These are phyloP conservation scores for Eupithecia abbreviata DNA, from an alignment of 2,888 invertebrate species.

Conservation along the genomic window DNA sequence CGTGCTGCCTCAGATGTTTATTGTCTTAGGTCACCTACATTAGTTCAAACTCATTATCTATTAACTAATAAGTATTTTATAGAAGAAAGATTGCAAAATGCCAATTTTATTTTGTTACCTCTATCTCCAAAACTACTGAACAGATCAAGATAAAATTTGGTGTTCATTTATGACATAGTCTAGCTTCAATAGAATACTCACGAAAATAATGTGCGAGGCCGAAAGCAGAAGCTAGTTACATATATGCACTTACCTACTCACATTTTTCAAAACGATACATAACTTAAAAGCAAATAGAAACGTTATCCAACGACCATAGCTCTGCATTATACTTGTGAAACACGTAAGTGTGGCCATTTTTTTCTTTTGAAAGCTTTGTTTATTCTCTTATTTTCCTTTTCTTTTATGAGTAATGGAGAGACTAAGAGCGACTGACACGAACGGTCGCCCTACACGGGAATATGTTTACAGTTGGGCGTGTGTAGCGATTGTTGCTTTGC, in stretches of 20 bases:
- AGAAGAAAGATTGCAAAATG: too few species aligned
- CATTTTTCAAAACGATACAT: constrained; percentile 50
- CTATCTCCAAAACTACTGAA: too few species aligned
- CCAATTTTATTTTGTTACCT: too few species aligned
- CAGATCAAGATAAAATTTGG: too few species aligned
- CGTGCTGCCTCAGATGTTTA: constrained; percentile 19
- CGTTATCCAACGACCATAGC: constrained; percentile 73
- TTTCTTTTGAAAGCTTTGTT: constrained; percentile 73
- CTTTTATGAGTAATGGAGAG: constrained; percentile 74
- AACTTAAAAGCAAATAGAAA: constrained; percentile 73
- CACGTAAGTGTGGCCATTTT: constrained; percentile 77
- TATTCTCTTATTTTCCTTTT: constrained; percentile 71
- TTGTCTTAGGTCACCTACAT: constrained; percentile 53
- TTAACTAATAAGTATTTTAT: too few species aligned
- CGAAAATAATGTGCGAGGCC: too few species aligned
- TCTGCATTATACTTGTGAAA: constrained; percentile 74
- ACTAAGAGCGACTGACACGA: constrained; percentile 61
- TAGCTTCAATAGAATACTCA: too few species aligned
- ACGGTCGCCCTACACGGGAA: constrained; percentile 60
- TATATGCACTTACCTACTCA: constrained; percentile 46
- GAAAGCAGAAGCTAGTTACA: too few species aligned
- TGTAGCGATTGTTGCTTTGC: constrained; percentile 55
- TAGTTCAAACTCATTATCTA: constrained; percentile 33
- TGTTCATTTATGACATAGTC: too few species aligned
- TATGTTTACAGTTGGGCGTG: constrained; percentile 62